phyloP scores from a whole-genome alignment of 2,113 vertebrate genomes.

The Puntigrus tetrazona region DNA sequence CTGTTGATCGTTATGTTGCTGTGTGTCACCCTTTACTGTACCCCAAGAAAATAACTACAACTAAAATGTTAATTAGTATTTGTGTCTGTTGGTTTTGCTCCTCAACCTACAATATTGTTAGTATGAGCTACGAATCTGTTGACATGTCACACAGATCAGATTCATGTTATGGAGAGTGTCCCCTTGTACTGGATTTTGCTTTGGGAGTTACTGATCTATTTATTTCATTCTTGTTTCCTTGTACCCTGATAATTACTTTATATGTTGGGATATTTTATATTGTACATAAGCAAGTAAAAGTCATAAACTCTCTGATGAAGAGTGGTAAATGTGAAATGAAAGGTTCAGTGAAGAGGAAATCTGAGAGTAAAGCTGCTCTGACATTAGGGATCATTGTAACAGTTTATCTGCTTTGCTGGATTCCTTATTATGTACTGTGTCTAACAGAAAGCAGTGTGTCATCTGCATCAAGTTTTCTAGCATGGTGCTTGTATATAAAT shows the following conservation, averaged over 20 bases:
- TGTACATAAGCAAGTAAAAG: conserved; percentile 12
- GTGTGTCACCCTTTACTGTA: neutral
- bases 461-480: no score
- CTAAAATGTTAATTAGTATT: neutral
- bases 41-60: neutral
- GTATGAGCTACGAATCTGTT: neutral
- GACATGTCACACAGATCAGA: neutral
- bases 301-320: neutral
- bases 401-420: neutral
- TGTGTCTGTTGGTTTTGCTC: conserved; percentile 46
- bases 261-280: conserved; percentile 24
- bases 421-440: neutral
- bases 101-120: neutral
- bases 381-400: no score
- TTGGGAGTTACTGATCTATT: neutral
- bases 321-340: neutral
- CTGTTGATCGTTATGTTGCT: neutral
- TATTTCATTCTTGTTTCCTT: neutral
- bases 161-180: neutral
- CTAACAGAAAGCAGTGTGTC: no score
- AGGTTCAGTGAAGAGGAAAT: neutral
- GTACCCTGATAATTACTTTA: conserved; percentile 1
- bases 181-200: neutral
- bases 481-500: neutral
- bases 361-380: neutral